These are phyloP conservation scores for Suricata suricatta DNA, from an alignment of 2,113 vertebrate species.

Conservation along the genomic window DNA sequence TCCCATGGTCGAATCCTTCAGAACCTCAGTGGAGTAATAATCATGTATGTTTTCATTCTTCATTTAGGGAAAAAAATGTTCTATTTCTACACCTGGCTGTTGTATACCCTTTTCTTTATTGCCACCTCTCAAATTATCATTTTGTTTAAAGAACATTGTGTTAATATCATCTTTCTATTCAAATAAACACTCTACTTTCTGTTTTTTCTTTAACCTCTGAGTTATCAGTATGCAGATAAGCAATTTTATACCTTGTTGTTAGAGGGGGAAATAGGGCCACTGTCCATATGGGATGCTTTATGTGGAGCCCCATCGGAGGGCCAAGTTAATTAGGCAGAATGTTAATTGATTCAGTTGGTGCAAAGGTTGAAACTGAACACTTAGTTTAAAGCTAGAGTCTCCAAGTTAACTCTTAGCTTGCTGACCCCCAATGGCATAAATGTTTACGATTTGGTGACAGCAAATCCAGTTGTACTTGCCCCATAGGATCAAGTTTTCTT, in stretches of 20 bases:
- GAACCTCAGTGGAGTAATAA: accelerated
- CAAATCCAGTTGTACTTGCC: background rate
- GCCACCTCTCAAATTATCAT: background rate
- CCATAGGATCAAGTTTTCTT: background rate
- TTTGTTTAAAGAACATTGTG: constrained; percentile 19
- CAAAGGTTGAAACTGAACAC: constrained; percentile 43
- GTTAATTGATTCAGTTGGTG: background rate
- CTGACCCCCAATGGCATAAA: accelerated
- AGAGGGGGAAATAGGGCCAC: background rate
- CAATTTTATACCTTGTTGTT: background rate
- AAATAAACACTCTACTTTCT: background rate
- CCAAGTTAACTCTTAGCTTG: background rate
- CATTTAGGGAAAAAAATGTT: background rate
- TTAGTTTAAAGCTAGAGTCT: background rate
- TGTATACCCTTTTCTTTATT: background rate
- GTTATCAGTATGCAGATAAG: constrained; percentile 27
- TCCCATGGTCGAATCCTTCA: background rate
- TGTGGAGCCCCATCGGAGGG: background rate
- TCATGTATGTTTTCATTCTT: background rate
- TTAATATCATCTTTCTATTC: background rate
- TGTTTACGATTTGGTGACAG: background rate
- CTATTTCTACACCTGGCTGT: background rate
- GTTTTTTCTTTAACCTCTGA: background rate
- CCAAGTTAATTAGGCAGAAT: constrained; percentile 54
- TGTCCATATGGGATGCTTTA: background rate